These are phyloP conservation scores for Hiodon alosoides DNA, from an alignment of 2,113 vertebrate genomes.

Conservation along the genomic window DNA sequence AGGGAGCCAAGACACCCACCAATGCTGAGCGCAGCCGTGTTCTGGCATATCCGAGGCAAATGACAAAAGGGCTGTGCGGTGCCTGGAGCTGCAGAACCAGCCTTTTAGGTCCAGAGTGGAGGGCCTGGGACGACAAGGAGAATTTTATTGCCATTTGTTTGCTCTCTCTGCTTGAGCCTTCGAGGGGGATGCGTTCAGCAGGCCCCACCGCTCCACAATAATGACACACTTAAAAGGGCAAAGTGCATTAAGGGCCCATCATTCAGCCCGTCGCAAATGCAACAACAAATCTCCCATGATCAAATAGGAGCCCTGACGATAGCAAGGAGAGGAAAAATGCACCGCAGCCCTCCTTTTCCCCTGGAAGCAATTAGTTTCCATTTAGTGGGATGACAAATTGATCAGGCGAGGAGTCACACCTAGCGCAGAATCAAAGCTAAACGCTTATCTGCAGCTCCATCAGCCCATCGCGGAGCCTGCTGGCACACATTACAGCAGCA, in stretches of 20 bases:
- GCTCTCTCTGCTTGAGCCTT: neutral
- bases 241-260: conserved; percentile 38
- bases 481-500: conserved; percentile 65
- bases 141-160: neutral
- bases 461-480: conserved; percentile 58
- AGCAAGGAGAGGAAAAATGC: conserved; percentile 20
- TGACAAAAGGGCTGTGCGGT: neutral
- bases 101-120: neutral
- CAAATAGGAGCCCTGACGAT: conserved; percentile 13
- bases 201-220: conserved; percentile 10
- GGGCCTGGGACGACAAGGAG: neutral
- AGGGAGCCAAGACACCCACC: neutral
- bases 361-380: conserved; percentile 77
- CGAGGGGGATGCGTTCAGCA: conserved; percentile 20
- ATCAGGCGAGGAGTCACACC: conserved; percentile 66
- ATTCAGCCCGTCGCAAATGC: conserved; percentile 30
- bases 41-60: neutral
- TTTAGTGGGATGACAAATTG: conserved; percentile 78
- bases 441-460: conserved; percentile 57
- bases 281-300: conserved; percentile 29
- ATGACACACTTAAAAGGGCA: conserved; percentile 43
- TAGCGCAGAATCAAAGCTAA: conserved; percentile 65
- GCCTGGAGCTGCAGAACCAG: neutral
- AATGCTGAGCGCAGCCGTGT: neutral
- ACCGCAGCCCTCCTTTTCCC: conserved; percentile 53